phyloP scores from a whole-genome alignment of 2,888 invertebrate genomes.

The Andricus curvator region DNA sequence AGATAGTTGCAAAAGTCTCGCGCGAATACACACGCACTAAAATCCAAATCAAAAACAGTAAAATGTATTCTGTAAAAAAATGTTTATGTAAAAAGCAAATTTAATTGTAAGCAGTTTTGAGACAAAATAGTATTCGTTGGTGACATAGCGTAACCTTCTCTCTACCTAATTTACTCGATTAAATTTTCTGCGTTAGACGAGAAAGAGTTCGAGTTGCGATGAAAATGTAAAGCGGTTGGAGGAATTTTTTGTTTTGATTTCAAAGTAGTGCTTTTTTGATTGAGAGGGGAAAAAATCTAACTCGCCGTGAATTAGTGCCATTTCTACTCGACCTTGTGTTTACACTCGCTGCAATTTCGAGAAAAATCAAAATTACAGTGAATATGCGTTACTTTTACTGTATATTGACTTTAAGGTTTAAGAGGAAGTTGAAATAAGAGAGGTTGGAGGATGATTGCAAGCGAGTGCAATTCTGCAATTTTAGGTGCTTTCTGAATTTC shows the following conservation, averaged over 20 bases:
- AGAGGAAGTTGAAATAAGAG: neutral
- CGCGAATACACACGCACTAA: conserved; percentile 25
- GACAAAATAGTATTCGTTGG: conserved; percentile 31
- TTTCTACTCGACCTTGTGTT: conserved; percentile 52
- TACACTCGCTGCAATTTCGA: conserved; percentile 39
- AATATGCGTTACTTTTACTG: conserved; percentile 24
- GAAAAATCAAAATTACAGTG: conserved; percentile 45
- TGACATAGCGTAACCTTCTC: conserved; percentile 63
- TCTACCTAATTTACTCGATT: conserved; percentile 73
- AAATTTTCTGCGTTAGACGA: conserved; percentile 74
- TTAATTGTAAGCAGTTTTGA: conserved; percentile 39
- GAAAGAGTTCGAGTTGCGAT: conserved; percentile 61
- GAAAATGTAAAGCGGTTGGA: neutral
- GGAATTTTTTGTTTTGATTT: neutral
- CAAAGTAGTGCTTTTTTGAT: conserved; percentile 7
- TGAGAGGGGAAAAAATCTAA: conserved; percentile 35
- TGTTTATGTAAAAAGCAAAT: conserved; percentile 49
- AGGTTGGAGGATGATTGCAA: conserved; percentile 8
- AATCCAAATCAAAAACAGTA: conserved; percentile 5
- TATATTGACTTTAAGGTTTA: neutral
- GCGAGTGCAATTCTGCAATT: conserved; percentile 12
- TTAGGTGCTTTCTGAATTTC: neutral
- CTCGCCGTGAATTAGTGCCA: conserved; percentile 75
- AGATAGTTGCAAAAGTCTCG: conserved; percentile 17
- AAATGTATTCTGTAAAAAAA: conserved; percentile 40